A percentile compares a stretch with the other conserved stretches of the same genome.
Conservation (phyloP, 2,797 vertebrate genomes). For the Onychomys torridus region DNA sequence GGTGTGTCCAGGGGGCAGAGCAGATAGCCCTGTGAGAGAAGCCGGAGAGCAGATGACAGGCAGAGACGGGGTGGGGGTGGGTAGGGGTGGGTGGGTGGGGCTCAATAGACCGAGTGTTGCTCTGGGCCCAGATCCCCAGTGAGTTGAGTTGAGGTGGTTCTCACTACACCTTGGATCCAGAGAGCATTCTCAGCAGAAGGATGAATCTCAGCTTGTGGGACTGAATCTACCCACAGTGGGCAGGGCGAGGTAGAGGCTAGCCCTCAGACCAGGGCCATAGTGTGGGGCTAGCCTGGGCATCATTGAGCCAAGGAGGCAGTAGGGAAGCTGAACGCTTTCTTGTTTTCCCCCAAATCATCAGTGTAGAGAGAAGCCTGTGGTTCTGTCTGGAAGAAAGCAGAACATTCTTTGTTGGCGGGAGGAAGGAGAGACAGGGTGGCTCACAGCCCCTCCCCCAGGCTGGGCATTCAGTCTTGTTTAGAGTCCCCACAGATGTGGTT, state of each 20-base stretch:
- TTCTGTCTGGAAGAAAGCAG: background rate
- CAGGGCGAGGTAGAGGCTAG: background rate
- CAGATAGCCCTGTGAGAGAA: background rate
- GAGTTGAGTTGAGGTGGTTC: no score
- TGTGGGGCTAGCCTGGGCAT: background rate
- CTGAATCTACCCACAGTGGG: background rate
- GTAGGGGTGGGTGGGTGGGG: no score
- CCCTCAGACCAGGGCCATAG: background rate
- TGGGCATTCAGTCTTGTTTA: background rate
- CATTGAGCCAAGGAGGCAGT: background rate
- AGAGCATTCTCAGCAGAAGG: background rate
- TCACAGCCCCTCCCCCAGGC: background rate
- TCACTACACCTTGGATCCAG: background rate
- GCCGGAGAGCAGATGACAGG: background rate
- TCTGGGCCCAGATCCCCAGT: background rate
- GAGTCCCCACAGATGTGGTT: background rate
- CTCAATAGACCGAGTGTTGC: background rate
- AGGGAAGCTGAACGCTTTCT: no score
- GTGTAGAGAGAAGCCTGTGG: no score
- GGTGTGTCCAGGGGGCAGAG: background rate
- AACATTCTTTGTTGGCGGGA: background rate
- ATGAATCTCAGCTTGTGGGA: no score
- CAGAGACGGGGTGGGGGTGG: background rate
- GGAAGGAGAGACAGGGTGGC: background rate
- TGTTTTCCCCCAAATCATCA: background rate